A percentile compares a stretch with the other conserved stretches of the same genome.
Conservation (phyloP, 2,888 invertebrate species). For the Euphydryas editha region DNA sequence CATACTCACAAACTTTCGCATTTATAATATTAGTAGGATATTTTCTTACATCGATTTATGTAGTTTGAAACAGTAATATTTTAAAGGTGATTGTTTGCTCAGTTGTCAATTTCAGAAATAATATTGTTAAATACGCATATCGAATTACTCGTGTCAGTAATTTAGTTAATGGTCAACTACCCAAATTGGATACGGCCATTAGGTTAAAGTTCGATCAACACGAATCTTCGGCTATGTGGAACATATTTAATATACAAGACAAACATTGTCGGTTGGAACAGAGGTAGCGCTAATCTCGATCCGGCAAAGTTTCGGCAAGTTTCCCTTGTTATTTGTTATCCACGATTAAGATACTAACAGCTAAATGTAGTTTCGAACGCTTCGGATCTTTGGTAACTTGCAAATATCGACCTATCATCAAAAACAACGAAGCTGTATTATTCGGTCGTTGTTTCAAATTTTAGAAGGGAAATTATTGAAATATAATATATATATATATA, state of each 20-base stretch:
- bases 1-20: too few relatives aligned
- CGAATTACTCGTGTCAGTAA: neutral
- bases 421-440: slow-evolving; percentile 1
- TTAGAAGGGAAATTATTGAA: too few relatives aligned
- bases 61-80: neutral
- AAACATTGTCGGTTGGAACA: neutral
- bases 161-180: neutral
- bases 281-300: slow-evolving; percentile 5
- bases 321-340: slow-evolving; percentile 2
- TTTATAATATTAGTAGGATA: too few relatives aligned
- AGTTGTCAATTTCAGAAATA: neutral
- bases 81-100: neutral
- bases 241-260: neutral
- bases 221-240: neutral
- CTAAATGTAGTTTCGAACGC: neutral
- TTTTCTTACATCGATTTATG: neutral
- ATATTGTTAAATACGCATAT: neutral
- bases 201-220: neutral
- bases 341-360: neutral
- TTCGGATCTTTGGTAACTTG: neutral
- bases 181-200: neutral
- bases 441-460: neutral
- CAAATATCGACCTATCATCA: neutral
- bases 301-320: neutral
- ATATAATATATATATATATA: too few relatives aligned